Conservation (phyloP, 2,888 invertebrate genomes). For the Leucophora obtusa region DNA sequence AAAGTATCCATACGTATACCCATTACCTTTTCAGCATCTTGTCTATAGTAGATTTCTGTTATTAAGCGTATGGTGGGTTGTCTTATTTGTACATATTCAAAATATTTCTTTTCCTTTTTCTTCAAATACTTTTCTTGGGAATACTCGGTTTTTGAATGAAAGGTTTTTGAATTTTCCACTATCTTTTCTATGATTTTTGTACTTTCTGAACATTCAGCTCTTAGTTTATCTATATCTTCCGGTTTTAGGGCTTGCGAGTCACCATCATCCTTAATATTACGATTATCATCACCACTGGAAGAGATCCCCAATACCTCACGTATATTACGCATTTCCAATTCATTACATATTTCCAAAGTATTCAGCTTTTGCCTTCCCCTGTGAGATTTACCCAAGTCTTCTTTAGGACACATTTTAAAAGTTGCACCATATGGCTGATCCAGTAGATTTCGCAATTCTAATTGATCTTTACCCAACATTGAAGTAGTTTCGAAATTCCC, state of each 20-base stretch:
- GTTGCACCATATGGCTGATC: slow-evolving; percentile 86
- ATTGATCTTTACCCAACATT: slow-evolving; percentile 84
- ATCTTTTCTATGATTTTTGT: slow-evolving; percentile 91
- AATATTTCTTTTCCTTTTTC: slow-evolving; percentile 97
- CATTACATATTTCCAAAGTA: slow-evolving; percentile 80
- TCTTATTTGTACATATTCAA: slow-evolving; percentile 88
- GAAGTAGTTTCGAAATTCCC: slow-evolving; percentile 83
- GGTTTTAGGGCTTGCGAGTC: slow-evolving; percentile 89
- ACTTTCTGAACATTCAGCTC: slow-evolving; percentile 86
- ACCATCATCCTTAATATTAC: slow-evolving; percentile 87
- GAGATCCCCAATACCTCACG: slow-evolving; percentile 83
- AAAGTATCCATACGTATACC: slow-evolving; percentile 92
- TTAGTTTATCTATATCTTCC: slow-evolving; percentile 89
- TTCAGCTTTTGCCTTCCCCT: slow-evolving; percentile 80
- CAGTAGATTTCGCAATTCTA: slow-evolving; percentile 84
- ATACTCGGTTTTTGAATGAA: slow-evolving; percentile 92
- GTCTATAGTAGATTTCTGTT: slow-evolving; percentile 89
- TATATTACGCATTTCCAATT: slow-evolving; percentile 80
- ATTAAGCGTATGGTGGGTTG: slow-evolving; percentile 90
- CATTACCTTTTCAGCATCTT: slow-evolving; percentile 87
- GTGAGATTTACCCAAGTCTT: slow-evolving; percentile 71
- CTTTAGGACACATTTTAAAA: slow-evolving; percentile 86
- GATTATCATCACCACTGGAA: slow-evolving; percentile 88
- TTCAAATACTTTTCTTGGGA: slow-evolving; percentile 96
- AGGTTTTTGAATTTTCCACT: slow-evolving; percentile 94